Evolutionary conservation across 37 sponge, comb jelly and placozoan species (phyloP).

Genomic region (Corticium candelabrum): DNA sequence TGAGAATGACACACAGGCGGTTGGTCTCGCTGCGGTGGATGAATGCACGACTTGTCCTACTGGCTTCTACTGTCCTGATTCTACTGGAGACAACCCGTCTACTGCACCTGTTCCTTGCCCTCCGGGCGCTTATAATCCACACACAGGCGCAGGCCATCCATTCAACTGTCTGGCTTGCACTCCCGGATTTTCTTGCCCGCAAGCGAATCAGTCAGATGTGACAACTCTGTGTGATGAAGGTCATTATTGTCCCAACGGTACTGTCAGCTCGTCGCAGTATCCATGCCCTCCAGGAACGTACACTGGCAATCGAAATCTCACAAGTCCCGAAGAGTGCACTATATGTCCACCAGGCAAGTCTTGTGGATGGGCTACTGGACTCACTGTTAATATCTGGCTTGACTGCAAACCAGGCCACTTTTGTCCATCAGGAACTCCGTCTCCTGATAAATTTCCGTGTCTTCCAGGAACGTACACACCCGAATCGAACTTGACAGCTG

Average conservation of each 20-base stretch:
- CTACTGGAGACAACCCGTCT: not conserved
- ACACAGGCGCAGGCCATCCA: conserved; percentile 11
- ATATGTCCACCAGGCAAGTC: conserved; percentile 10
- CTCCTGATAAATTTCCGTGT: conserved; percentile 19
- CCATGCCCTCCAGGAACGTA: conserved; percentile 31
- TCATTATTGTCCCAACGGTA: conserved; percentile 25
- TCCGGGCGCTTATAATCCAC: conserved; percentile 14
- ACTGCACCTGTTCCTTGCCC: conserved; percentile 20
- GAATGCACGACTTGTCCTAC: conserved; percentile 21
- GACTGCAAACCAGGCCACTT: conserved; percentile 20
- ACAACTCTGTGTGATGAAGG: conserved; percentile 10
- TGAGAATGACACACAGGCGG: not conserved
- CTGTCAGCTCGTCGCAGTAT: conserved; percentile 9
- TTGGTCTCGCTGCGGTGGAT: not conserved
- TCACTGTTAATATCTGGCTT: not conserved
- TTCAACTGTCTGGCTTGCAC: conserved; percentile 12
- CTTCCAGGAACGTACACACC: not conserved
- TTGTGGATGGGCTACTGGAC: conserved; percentile 1
- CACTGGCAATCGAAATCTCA: conserved; percentile 8
- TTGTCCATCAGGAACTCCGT: conserved; percentile 17
- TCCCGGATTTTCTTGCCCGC: conserved; percentile 11
- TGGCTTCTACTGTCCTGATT: conserved; percentile 35
- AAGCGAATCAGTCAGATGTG: not conserved
- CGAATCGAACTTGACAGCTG: not conserved
- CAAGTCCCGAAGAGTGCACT: conserved; percentile 10